Base-by-base conservation (phyloP, 2,888 invertebrate species). In the Synergus itoensis region DNA sequence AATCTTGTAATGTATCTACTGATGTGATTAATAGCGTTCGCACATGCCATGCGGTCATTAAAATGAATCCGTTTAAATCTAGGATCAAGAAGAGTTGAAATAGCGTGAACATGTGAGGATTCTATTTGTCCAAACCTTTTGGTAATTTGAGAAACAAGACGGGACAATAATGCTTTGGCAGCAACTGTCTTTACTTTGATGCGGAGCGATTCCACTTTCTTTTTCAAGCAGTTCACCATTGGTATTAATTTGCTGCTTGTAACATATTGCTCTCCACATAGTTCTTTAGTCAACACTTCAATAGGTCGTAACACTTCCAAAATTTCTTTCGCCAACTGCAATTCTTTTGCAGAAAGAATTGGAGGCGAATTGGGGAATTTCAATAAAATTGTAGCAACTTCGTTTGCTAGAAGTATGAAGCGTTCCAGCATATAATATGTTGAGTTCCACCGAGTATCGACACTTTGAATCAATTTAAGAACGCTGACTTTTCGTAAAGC, bases 21-120 rank as follows among this genome's bases (percentile, higher is more conserved):
- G 53, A 79, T 79, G 77, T 79, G 62, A 65, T 79, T 76, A 7
- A 79, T 65, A 12, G 67, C 77, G 41, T 78, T 65, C 67, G 67
- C 62, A 64, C 79, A 79, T 65, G 81, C 77, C 60, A 77, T 53
- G 75, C 62, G 67, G 21, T 81, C 77, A 21, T 43, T 73, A 77
- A 81, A 81, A 65, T 81, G 65, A 41, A 81, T 76, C 77, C 48
- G 60, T 60, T 81, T 77, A 57, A 78, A 81, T 67, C 81, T 76
- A 1, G 81, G 78, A 75, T 81, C 80, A 41, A 80, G 73, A 77
- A 80, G 78, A 14, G 77, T 80, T 12, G 67, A 67, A 1, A 69
- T 28, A n/a, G 73, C 79, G 57, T 57, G 16, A 18, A 57, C 57
- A 18, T 18, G 57, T 18, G 57, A 57, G 9, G 18, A 57, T 57